Percentiles rank a stretch among this genome's conserved stretches.
phyloP scores from a whole-genome alignment of 2,888 invertebrate species.

The Troides aeacus region DNA sequence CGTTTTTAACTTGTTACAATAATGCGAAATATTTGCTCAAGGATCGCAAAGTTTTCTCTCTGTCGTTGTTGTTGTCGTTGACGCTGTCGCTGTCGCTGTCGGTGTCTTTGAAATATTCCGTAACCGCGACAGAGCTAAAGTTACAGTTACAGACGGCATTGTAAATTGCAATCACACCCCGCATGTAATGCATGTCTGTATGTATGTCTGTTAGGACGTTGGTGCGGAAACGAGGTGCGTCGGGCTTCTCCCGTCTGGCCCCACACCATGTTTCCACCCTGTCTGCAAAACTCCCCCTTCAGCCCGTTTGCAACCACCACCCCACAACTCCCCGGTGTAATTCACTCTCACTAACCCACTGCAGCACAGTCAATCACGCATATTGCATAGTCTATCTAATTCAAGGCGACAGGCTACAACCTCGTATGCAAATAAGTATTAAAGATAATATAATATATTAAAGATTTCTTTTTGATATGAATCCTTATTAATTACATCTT shows the following conservation, averaged over 20 bases:
- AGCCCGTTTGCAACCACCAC: conserved; percentile 38
- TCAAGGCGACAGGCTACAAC: conserved; percentile 55
- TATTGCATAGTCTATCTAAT: conserved; percentile 64
- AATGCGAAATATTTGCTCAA: conserved; percentile 13
- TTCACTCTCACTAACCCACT: conserved; percentile 81
- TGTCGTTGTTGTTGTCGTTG: neutral
- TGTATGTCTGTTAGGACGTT: conserved; percentile 54
- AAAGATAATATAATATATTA: neutral
- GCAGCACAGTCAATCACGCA: conserved; percentile 76
- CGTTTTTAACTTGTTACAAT: neutral
- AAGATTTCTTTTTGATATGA: neutral
- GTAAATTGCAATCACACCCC: conserved; percentile 53
- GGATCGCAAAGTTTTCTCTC: conserved; percentile 14
- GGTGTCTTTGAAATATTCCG: conserved; percentile 18
- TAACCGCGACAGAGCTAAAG: conserved; percentile 33
- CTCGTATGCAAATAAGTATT: conserved; percentile 13
- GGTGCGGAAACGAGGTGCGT: conserved; percentile 74
- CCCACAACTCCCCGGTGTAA: conserved; percentile 53
- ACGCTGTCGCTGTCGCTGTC: neutral
- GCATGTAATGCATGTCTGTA: conserved; percentile 49
- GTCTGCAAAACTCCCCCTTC: conserved; percentile 59
- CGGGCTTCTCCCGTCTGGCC: conserved; percentile 75
- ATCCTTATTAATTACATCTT: neutral
- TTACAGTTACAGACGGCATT: conserved; percentile 50
- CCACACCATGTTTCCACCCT: conserved; percentile 64